Conservation (phyloP, 2,888 invertebrate genomes). For the Eristalis intricaria region DNA sequence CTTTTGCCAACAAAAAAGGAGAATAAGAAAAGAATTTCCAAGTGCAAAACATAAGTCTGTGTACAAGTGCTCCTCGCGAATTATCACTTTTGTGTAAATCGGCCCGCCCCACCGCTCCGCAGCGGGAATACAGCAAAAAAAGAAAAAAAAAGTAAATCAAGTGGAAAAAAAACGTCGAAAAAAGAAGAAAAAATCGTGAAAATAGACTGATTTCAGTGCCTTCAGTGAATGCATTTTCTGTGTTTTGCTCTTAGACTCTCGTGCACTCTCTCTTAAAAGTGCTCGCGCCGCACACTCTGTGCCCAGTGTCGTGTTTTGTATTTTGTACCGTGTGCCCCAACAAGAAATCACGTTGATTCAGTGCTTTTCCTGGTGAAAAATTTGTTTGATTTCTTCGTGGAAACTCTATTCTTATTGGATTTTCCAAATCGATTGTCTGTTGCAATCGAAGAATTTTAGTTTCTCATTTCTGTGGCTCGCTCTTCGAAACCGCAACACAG, state of each 20-base stretch:
- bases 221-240: conserved; percentile 73
- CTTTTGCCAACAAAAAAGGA: neutral
- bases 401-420: conserved; percentile 43
- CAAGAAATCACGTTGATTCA: conserved; percentile 18
- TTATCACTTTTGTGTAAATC: neutral
- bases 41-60: neutral
- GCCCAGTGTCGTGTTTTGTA: conserved; percentile 19
- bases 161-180: neutral
- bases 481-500: neutral
- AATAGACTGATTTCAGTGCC: conserved; percentile 75
- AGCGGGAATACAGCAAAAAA: conserved; percentile 6
- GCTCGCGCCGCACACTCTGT: conserved; percentile 15
- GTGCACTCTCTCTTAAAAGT: conserved; percentile 42
- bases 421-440: neutral
- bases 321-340: neutral
- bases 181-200: conserved; percentile 46
- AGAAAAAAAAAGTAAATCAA: neutral
- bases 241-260: conserved; percentile 52
- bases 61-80: conserved; percentile 1
- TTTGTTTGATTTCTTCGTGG: conserved; percentile 4
- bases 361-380: conserved; percentile 36
- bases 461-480: neutral
- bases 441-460: neutral
- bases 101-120: neutral
- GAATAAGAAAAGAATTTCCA: neutral